phyloP scores from a whole-genome alignment of 2,113 vertebrate species.

The Lepisosteus oculatus region DNA sequence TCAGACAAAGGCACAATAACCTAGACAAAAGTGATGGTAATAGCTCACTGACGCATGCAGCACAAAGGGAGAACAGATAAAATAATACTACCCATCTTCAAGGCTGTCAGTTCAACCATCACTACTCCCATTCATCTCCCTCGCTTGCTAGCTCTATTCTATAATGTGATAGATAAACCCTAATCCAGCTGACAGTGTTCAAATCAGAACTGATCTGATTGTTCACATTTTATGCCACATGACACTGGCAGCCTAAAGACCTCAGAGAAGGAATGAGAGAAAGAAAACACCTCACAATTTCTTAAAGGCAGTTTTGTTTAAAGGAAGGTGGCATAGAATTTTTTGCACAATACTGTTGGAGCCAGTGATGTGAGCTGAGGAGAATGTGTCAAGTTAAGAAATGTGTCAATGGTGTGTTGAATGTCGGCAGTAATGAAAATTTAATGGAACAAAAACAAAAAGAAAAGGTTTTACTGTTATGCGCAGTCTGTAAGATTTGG shows the following conservation, averaged over 20 bases:
- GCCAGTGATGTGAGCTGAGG: neutral
- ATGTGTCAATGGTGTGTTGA: neutral
- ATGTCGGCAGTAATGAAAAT: no score
- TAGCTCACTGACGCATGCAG: conserved; percentile 46
- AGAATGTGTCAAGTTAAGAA: no score
- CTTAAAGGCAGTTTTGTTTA: conserved; percentile 45
- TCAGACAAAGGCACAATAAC: neutral
- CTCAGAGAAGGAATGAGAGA: conserved; percentile 32
- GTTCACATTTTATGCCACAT: conserved; percentile 62
- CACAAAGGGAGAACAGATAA: conserved; percentile 54
- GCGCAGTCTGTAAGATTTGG: no score
- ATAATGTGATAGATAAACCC: conserved; percentile 57
- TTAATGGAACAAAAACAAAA: no score
- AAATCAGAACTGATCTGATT: conserved; percentile 65
- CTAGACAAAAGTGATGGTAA: neutral
- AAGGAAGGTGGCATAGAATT: neutral
- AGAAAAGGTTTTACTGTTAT: no score
- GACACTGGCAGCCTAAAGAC: conserved; percentile 54
- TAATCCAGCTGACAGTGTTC: conserved; percentile 61
- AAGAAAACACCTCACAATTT: conserved; percentile 49
- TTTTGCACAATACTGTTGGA: neutral
- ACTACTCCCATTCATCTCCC: conserved; percentile 60
- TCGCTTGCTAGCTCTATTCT: conserved; percentile 57
- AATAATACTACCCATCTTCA: conserved; percentile 62
- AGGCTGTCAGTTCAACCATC: conserved; percentile 61